These are phyloP conservation scores for Chionis minor DNA, from an alignment of 2,113 vertebrate genomes.

Conservation along the genomic window DNA sequence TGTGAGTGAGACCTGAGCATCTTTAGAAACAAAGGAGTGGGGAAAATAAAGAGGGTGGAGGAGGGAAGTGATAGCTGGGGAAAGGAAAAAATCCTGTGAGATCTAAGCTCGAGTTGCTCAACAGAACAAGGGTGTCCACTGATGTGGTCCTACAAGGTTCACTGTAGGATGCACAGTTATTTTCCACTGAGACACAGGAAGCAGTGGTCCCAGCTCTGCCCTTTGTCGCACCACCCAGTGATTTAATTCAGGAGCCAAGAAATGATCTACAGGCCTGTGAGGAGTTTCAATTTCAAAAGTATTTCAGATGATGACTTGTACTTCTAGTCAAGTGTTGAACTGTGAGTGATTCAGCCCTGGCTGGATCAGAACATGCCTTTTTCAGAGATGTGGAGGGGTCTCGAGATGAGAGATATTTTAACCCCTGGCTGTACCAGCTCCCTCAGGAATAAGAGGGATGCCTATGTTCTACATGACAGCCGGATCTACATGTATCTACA, in stretches of 20 bases:
- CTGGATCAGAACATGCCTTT: neutral
- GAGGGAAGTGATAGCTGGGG: neutral
- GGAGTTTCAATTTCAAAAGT: neutral
- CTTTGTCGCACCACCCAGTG: neutral
- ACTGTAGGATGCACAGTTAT: neutral
- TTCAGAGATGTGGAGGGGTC: neutral
- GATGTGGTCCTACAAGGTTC: neutral
- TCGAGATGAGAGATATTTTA: neutral
- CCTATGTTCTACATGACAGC: neutral
- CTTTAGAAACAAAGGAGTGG: neutral
- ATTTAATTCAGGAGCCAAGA: neutral
- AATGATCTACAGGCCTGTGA: rapidly evolving
- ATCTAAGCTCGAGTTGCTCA: neutral
- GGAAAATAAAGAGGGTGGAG: neutral
- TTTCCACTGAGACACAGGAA: rapidly evolving
- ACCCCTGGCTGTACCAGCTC: neutral
- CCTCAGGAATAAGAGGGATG: neutral
- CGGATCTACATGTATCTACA: neutral
- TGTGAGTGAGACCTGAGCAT: neutral
- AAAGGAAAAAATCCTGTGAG: neutral
- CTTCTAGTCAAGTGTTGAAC: neutral
- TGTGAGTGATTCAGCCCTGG: neutral
- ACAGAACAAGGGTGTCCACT: neutral
- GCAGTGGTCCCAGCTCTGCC: neutral
- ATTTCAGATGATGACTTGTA: neutral